Evolutionary conservation across 1,140 invertebrate genomes (phyloP).

Genomic region (Heliconius hewitsoni): DNA sequence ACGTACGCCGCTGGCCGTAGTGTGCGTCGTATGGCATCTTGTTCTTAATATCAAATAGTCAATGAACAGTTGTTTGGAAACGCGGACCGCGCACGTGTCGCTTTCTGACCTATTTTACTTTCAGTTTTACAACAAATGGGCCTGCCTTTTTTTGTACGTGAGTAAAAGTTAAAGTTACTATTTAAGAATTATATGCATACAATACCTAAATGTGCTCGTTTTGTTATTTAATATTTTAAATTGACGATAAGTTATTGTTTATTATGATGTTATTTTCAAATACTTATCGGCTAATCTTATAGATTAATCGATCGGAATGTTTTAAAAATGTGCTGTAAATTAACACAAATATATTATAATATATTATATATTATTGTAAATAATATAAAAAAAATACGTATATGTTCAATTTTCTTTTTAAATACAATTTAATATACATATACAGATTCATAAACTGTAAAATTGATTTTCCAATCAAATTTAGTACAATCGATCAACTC

Average conservation of each 20-base stretch:
- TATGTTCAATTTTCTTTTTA: background rate
- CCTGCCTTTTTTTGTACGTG: background rate
- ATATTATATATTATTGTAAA: too few species aligned
- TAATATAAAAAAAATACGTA: background rate
- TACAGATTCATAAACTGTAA: background rate
- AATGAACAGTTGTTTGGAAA: slow-evolving; percentile 26
- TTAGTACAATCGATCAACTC: background rate
- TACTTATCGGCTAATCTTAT: background rate
- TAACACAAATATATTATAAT: too few species aligned
- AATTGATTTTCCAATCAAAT: background rate
- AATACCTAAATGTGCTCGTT: background rate
- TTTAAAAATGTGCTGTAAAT: background rate
- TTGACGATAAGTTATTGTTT: background rate
- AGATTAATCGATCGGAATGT: background rate
- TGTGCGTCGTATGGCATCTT: slow-evolving; percentile 25
- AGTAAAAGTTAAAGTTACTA: background rate
- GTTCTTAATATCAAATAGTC: slow-evolving; percentile 14
- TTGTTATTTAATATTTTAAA: background rate
- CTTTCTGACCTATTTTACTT: slow-evolving; percentile 13
- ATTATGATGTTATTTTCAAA: background rate
- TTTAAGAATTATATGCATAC: background rate
- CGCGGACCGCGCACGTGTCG: slow-evolving; percentile 12
- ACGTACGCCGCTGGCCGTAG: background rate
- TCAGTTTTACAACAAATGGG: slow-evolving; percentile 22
- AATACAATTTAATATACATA: background rate